Conservation (phyloP, 1,140 invertebrate genomes). For the Ips typographus region DNA sequence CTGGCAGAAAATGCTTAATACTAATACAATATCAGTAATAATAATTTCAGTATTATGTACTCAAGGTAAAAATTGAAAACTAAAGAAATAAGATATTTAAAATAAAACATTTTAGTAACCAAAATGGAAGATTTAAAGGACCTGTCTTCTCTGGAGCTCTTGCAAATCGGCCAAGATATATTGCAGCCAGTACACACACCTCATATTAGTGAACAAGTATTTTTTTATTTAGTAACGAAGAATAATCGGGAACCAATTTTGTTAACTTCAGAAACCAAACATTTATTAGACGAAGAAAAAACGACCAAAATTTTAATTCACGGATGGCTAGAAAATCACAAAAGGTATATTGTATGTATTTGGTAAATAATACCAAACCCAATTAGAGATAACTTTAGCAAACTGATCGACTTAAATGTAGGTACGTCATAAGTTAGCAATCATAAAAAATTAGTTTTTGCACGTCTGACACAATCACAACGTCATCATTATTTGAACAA, state of each 20-base stretch:
- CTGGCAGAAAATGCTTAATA: too few species aligned
- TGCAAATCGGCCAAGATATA: slow-evolving; percentile 10
- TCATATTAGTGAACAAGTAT: background rate
- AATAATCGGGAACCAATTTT: background rate
- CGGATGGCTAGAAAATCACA: slow-evolving; percentile 32
- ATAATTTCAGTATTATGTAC: too few species aligned
- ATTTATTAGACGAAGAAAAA: slow-evolving; percentile 9
- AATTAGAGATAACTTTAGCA: background rate
- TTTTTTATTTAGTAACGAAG: background rate
- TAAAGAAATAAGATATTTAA: too few species aligned
- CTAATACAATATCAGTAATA: too few species aligned
- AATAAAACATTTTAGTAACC: too few species aligned
- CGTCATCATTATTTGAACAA: too few species aligned
- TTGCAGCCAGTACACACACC: background rate
- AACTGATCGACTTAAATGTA: background rate
- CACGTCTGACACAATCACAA: too few species aligned
- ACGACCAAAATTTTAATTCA: slow-evolving; percentile 31
- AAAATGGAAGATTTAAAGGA: slow-evolving; percentile 28
- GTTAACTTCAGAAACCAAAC: slow-evolving; percentile 10
- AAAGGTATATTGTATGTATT: slow-evolving; percentile 8
- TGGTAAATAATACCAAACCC: background rate
- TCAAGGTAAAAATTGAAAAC: too few species aligned
- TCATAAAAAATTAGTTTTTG: too few species aligned
- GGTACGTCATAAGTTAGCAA: background rate
- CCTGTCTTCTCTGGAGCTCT: slow-evolving; percentile 10